Evolutionary conservation across 2,113 vertebrate species (phyloP), one percentile per base, ranked within the genome.

Genomic region (Notarius quadriscutis): DNA sequence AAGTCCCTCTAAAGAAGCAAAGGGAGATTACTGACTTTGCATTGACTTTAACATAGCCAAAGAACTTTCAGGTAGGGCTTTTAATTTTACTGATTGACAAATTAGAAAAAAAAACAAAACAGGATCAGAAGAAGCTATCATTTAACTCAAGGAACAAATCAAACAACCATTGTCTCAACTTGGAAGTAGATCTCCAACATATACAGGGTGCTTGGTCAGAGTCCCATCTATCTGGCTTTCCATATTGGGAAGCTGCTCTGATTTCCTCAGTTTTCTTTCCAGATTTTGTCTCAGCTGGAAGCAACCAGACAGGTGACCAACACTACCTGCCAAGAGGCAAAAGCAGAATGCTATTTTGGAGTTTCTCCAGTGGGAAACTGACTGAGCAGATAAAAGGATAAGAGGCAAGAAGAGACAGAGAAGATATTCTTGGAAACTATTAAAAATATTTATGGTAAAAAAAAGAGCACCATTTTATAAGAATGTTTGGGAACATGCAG

Each of bases 191-290:
- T 78, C 50, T 79, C 50, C 14, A 22, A 55, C n/a, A 30, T 58
- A 17, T 27, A 62, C 57, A 25, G 30, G 18, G 57, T 41, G 57
- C 30, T 62, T 62, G 55, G 57, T 57, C 14, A 2, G 30, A 81
- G 57, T 62, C 20, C 57, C 30, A 62, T 81, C 27, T 57, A 30
- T 57, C 57, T 62, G 57, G 79, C 30, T 60, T 48, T 7, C 20
- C 30, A 41, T 41, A 81, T 15, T 62, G 27, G 79, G 57, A 41
- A 81, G 1, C 78, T 34, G 58, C 20, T 81, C 30, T 41, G 18
- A 41, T 62, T 81, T 81, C 17, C 79, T 81, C 30, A 81, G 79
- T 14, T 48, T 8, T 81, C 30, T 41, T 62, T 81, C 55, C 79
- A 81, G 30, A 81, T 34, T 81, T 22, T 25, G 7, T 34, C 20